Conservation (phyloP, 1,140 invertebrate species). For the Drosophila lowei region DNA sequence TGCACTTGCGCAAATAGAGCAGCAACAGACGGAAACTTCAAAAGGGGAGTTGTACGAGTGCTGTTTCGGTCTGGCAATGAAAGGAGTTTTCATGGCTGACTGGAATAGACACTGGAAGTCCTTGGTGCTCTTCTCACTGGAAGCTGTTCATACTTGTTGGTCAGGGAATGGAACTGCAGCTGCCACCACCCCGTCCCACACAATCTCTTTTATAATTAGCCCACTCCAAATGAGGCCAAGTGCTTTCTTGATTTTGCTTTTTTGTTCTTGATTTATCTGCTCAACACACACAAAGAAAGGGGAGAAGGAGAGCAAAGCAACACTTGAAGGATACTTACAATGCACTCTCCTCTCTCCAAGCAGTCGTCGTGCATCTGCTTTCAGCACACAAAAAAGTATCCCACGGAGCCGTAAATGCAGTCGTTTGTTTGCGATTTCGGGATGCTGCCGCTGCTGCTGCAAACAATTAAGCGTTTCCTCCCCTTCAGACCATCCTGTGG, state of each 20-base stretch:
- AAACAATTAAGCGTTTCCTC: constrained; percentile 73
- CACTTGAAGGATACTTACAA: constrained; percentile 69
- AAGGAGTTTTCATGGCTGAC: constrained; percentile 67
- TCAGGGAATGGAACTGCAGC: constrained; percentile 26
- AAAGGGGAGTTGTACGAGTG: constrained; percentile 63
- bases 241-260: constrained; percentile 27
- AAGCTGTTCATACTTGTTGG: constrained; percentile 53
- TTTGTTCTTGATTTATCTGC: constrained; percentile 17
- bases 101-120: constrained; percentile 69
- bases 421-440: constrained; percentile 63
- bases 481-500: constrained; percentile 37
- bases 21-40: constrained; percentile 53
- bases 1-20: constrained; percentile 78
- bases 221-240: constrained; percentile 44
- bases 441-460: constrained; percentile 39
- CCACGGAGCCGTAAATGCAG: constrained; percentile 49
- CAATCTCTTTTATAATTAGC: constrained; percentile 64
- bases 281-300: constrained; percentile 7
- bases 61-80: constrained; percentile 61
- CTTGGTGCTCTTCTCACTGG: constrained; percentile 49
- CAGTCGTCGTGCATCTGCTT: constrained; percentile 26
- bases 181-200: not conserved
- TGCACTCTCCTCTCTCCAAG: constrained; percentile 61
- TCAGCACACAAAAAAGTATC: constrained; percentile 29
- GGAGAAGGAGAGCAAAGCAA: constrained; percentile 18